Evolutionary conservation across 1,140 invertebrate species (phyloP), one percentile per base, ranked within the genome.

Genomic region (Zaprionus capensis): DNA sequence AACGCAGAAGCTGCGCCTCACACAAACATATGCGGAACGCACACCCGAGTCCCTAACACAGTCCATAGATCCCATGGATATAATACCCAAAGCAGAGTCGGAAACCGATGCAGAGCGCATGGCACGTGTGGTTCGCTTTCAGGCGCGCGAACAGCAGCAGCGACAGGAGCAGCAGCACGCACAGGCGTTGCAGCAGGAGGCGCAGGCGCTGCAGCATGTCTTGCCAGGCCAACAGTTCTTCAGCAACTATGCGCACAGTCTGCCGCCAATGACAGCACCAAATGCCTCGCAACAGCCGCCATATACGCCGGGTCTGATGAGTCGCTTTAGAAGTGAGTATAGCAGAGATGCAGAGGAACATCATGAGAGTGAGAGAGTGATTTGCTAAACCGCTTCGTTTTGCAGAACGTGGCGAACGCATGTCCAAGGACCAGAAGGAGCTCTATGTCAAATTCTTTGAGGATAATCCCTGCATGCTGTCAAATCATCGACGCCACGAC

Each of bases 391-490:
- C 15, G 24, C 26, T 57, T 34, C 36, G 12, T 34, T n/a, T 76
- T 83, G 7, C 59, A 92, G 91, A 91, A 57, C 83, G 91, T 22
- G 91, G 91, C 51, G 91, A 92, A 20, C 84, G 91, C 24, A 92
- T 92, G 91, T 92, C 91, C 9, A 92, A 92, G 76, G 91, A 92
- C 38, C 91, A 92, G 58, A 92, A 92, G 17, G 91, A 92, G 53
- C 56, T 92, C 7, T 92, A 92, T 44, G 91, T 92, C 2, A 92
- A 92, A 75, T 92, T 87, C 62, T 92, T 92, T 57, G 91, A 92
- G 68, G 91, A 92, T 46, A 92, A 92, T 71, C 91, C 87, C 28
- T 92, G 91, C 62, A 92, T 92, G 91, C 70, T 92, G 28, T 86
- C 91, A 6, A 88, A 88, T 38, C 91, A 92, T 68, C 76, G 91